These are phyloP conservation scores for Anhinga rufa DNA, from an alignment of 2,113 vertebrate species.

Conservation along the genomic window DNA sequence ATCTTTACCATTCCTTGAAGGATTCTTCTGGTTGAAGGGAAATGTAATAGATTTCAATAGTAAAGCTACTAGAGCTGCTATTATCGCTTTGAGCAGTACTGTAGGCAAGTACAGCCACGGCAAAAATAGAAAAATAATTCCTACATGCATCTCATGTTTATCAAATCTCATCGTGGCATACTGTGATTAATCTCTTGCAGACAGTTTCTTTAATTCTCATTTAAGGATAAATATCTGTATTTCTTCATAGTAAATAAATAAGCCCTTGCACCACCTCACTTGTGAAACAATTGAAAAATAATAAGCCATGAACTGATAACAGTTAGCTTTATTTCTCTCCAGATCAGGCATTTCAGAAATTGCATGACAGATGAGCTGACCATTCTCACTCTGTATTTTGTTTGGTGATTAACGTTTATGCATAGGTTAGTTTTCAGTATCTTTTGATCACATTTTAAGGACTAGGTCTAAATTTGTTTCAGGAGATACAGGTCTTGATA, in stretches of 20 bases:
- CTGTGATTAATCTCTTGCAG: not conserved
- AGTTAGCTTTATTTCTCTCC: not conserved
- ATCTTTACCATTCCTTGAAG: not conserved
- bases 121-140: not conserved
- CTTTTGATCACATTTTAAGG: not conserved
- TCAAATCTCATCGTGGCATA: not conserved
- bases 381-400: not conserved
- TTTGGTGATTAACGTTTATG: not conserved
- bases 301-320: not conserved
- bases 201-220: not conserved
- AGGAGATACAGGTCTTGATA: not conserved
- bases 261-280: not conserved
- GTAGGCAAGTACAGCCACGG: not conserved
- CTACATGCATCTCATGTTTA: not conserved
- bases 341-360: not conserved
- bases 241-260: not conserved
- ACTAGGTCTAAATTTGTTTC: not conserved
- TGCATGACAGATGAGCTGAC: not conserved
- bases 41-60: not conserved
- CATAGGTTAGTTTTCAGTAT: not conserved
- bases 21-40: not conserved
- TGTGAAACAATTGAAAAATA: not conserved
- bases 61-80: not conserved
- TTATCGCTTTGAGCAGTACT: not conserved
- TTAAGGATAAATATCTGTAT: not conserved